Conservation (phyloP, 2,888 invertebrate species). For the Myathropa florea region DNA sequence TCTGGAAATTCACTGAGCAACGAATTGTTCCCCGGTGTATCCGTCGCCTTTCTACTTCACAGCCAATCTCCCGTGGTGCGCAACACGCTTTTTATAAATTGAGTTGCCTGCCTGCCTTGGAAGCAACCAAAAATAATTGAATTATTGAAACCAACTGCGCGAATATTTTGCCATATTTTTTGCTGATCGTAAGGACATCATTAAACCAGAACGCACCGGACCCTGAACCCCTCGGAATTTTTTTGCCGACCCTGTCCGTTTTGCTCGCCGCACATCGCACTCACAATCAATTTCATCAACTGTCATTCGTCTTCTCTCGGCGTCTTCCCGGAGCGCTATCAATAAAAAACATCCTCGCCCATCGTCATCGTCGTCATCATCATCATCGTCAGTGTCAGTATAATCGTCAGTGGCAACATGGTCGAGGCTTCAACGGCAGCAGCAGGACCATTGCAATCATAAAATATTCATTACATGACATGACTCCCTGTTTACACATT, state of each 20-base stretch:
- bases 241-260: constrained; percentile 29
- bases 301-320: constrained; percentile 66
- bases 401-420: constrained; percentile 30
- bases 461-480: constrained; percentile 71
- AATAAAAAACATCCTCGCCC: constrained; percentile 59
- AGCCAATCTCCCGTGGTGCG: constrained; percentile 22
- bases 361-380: constrained; percentile 25
- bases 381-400: constrained; percentile 28
- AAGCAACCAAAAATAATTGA: constrained; percentile 68
- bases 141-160: constrained; percentile 69
- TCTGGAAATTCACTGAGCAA: neutral
- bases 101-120: constrained; percentile 49
- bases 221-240: constrained; percentile 29
- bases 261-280: constrained; percentile 61
- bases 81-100: constrained; percentile 19
- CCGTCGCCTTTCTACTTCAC: neutral
- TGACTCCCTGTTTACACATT: constrained; percentile 71
- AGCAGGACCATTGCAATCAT: constrained; percentile 56
- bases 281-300: constrained; percentile 69
- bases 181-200: constrained; percentile 63
- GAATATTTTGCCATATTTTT: constrained; percentile 58
- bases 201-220: constrained; percentile 67
- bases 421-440: constrained; percentile 18
- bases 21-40: neutral
- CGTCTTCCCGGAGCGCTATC: constrained; percentile 41